phyloP scores from a whole-genome alignment of 2,113 vertebrate species.

The Vulpes lagopus region DNA sequence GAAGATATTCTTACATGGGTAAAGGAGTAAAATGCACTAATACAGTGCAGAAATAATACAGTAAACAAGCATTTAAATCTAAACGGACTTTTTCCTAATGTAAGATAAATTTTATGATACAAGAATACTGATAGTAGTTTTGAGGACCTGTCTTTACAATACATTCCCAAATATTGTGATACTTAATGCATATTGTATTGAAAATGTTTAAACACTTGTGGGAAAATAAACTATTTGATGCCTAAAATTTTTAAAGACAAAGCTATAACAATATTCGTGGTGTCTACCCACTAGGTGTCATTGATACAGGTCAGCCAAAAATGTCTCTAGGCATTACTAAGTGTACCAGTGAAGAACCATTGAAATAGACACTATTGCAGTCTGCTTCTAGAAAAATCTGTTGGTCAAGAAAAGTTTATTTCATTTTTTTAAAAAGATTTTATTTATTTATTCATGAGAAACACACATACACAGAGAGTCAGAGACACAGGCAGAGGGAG shows the following conservation, averaged over 20 bases:
- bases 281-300: not conserved
- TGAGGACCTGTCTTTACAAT: not conserved
- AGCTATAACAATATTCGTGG: not conserved
- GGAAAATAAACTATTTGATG: not conserved
- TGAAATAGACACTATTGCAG: not conserved
- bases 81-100: conserved; percentile 1
- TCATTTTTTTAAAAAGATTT: not conserved
- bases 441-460: too few relatives aligned
- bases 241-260: not conserved
- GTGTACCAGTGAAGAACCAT: not conserved
- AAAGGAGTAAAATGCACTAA: not conserved
- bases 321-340: not conserved
- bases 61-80: not conserved
- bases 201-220: not conserved
- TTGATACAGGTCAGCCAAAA: not conserved
- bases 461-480: too few relatives aligned
- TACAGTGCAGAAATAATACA: not conserved
- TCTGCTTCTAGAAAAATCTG: not conserved
- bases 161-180: not conserved
- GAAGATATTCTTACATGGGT: not conserved
- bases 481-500: too few relatives aligned
- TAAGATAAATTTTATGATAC: not conserved
- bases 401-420: not conserved
- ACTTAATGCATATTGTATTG: not conserved
- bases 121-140: not conserved